Evolutionary conservation across 2,888 invertebrate genomes (phyloP), one percentile per base, ranked within the genome.

Genomic region (Agrilus mali): DNA sequence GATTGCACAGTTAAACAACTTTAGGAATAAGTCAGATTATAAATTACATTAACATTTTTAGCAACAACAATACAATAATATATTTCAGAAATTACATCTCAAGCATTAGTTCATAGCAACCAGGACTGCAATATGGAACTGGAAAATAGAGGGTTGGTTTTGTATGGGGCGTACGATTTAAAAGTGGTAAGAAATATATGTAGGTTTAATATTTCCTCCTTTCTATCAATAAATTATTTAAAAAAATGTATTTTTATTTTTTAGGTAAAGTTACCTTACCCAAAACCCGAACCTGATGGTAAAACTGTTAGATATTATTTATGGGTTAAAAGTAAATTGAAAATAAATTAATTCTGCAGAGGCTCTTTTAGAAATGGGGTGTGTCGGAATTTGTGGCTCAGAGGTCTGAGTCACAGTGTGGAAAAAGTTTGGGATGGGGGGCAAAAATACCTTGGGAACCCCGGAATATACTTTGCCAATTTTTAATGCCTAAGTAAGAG

Each of bases 361-460:
- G 72, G 88, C 85, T 1, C 75, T 88, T 6, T 60, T 90, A 16
- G 74, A 78, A 52, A 89, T 92, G 82, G 81, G 80, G 56, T 80
- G 80, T 53, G 89, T 93, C 32, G 93, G 93, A 8, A 93, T 94
- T 56, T 94, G 94, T 63, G 93, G 93, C 1, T 83, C 83, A 0
- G 93, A 94, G 66, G 86, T 94, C 6, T n/a, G n/a, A n/a, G n/a
- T n/a, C n/a, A 90, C 90, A 65, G 94, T 90, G 68, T 78, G 86
- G 71, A 49, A 93, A 92, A 7, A 64, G 74, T 20, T 20, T 20
- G 20, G 20, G 7, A 7, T 90, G 92, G 59, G 92, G 87, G 0
- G 73, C 94, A 1, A 74, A 74, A 41, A 74, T 77, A 32, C 93
- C 93, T 15, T 5, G 73, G 88, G 89, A 36, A 73, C 78, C 36